Evolutionary conservation across 2,888 invertebrate species (phyloP).

Genomic region (Megalurothrips usitatus): DNA sequence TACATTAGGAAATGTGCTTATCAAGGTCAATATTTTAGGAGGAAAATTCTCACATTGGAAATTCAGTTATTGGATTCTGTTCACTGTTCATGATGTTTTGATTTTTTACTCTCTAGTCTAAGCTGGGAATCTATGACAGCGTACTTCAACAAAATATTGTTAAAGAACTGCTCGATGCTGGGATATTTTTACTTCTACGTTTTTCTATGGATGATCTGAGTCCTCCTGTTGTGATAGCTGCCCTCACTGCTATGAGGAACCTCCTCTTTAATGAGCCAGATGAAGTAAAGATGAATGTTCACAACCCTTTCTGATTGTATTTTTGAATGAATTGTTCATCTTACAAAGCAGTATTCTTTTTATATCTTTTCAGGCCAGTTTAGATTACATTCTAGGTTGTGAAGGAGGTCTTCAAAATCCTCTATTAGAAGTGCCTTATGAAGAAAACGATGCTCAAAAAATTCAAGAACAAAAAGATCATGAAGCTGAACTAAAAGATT

Average conservation of each 20-base stretch:
- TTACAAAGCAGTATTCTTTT: constrained; percentile 26
- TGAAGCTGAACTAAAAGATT: constrained; percentile 72
- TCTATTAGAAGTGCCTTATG: constrained; percentile 43
- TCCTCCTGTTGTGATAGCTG: constrained; percentile 66
- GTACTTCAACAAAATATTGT: not conserved
- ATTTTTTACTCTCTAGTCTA: not conserved
- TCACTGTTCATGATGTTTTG: not conserved
- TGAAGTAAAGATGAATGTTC: constrained; percentile 52
- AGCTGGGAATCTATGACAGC: not conserved
- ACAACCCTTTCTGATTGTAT: not conserved
- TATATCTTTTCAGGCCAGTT: constrained; percentile 47
- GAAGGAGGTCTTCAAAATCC: constrained; percentile 63
- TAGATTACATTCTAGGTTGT: constrained; percentile 64
- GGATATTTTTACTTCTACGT: constrained; percentile 71
- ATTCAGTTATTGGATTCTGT: too few relatives aligned
- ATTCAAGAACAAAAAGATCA: constrained; percentile 43
- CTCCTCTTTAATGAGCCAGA: constrained; percentile 72
- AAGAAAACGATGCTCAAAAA: constrained; percentile 41
- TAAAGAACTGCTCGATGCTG: constrained; percentile 56
- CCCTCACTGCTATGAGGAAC: constrained; percentile 68
- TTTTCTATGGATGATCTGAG: constrained; percentile 83
- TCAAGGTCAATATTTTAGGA: constrained; percentile 35
- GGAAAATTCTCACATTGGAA: not conserved
- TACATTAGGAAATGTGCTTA: constrained; percentile 72
- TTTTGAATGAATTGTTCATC: not conserved